Evolutionary conservation across 2,888 invertebrate species (phyloP), one percentile per base, ranked within the genome.

Genomic region (Taenaris catops): DNA sequence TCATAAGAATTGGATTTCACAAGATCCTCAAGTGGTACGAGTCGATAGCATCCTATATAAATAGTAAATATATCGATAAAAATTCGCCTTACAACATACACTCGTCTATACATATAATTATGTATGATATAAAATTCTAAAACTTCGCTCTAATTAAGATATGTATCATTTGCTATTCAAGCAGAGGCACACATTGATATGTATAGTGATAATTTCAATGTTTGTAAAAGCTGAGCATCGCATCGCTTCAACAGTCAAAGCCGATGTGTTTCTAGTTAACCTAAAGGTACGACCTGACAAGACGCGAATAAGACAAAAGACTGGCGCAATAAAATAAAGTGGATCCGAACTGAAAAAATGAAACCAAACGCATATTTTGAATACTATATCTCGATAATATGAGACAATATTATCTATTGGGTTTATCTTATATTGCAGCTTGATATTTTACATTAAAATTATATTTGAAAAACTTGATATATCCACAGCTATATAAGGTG

Each of bases 101-200:
- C 63, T 64, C 58, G n/a, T n/a, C n/a, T n/a, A n/a, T n/a, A n/a
- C n/a, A n/a, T 60, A 44, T 58, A 43, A 33, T n/a, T 26, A 40
- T 58, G 45, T 49, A 55, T 49, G 62, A 71, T 83, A 78, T 74
- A 81, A 75, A 76, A 64, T 62, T 72, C 74, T 79, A 75, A 73
- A 75, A 73, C 70, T 71, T 73, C 50, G 53, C 79, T 79, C 81
- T 65, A 57, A 66, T 73, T 65, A 73, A 70, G 81, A 83, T 81
- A 84, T 83, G 79, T 81, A 69, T 69, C 59, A 62, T 63, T 76
- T 73, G 72, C 81, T 81, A 79, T 79, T 62, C 44, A 83, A 81
- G 84, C 83, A 73, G 79, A 86, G 84, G 84, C 84, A 86, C 84
- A 84, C 79, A 59, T 79, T 80, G 84, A 86, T 86, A 86, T 86